Evolutionary conservation across 2,113 vertebrate genomes (phyloP), one percentile per base, ranked within the genome.

Genomic region (Genyomyrus donnyi): DNA sequence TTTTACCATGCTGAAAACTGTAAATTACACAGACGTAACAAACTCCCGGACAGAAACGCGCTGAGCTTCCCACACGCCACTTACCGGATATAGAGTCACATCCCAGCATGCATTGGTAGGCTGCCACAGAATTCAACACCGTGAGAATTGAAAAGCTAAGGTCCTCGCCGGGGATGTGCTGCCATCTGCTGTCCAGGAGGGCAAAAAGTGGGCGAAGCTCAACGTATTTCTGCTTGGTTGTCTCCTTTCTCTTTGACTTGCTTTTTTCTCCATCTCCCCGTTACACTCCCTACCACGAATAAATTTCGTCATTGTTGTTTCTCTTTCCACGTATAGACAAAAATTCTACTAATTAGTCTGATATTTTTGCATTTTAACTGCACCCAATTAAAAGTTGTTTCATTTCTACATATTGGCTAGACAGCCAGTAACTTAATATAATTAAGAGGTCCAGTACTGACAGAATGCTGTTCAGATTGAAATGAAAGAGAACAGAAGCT

Each of bases 1-100:
- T 89, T 99, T 99, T 92, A 98, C 98, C 98, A 98, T 99, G 7
- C 52, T 52, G 46, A 46, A 24, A 80, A 39, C 3, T 35, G 21
- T 39, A 58, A 5, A 31, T 19, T 17, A 53, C 56, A 90, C 39
- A 15, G 11, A 49, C 56, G 19, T 7, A 6, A 1, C 6, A 39
- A 45, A 9, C 50, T 49, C 4, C 0, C 0, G 80, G 70, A n/a
- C 5, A 83, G 8, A 21, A 10, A 88, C 52, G 35, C 27, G 0
- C 5, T 5, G 52, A 0, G 0, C 58, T 27, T 17, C n/a, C 66
- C 45, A 49, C 86, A 91, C 91, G 92, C 77, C 86, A 88, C 85
- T 62, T 70, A 21, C 10, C 13, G 92, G 92, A 92, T 92, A 49
- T 84, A 87, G 0, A 35, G 52, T 53, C 35, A 42, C 42, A 89